phyloP scores from a whole-genome alignment of 1,140 invertebrate species.

The Centruroides vittatus region DNA sequence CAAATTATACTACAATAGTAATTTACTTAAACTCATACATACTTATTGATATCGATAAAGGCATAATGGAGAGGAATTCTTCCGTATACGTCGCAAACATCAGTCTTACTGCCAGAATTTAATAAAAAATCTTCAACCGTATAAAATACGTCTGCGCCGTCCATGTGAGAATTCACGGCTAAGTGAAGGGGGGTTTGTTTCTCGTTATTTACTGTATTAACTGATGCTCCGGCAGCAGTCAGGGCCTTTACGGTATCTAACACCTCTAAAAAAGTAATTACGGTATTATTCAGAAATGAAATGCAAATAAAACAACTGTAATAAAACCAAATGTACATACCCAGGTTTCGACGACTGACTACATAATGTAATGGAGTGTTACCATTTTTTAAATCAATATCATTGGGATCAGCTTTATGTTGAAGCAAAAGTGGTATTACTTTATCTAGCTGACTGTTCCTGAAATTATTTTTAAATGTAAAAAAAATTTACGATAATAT shows the following conservation, averaged over 20 bases:
- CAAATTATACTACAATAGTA: too few relatives aligned
- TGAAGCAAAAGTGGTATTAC: constrained; percentile 13
- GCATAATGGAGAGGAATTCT: constrained; percentile 33
- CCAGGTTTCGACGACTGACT: not conserved
- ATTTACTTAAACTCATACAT: not conserved
- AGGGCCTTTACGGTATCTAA: constrained; percentile 16
- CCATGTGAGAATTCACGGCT: constrained; percentile 27
- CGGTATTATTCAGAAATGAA: not conserved
- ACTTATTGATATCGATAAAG: constrained; percentile 28
- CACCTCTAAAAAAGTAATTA: constrained; percentile 4
- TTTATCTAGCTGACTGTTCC: not conserved
- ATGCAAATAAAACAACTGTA: not conserved
- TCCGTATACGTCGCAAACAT: constrained; percentile 18
- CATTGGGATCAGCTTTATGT: constrained; percentile 20
- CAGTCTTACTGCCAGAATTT: constrained; percentile 19
- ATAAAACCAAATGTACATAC: not conserved
- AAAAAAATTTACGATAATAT: not conserved
- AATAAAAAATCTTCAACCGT: constrained; percentile 25
- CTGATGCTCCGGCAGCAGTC: constrained; percentile 23
- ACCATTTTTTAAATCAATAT: constrained; percentile 16
- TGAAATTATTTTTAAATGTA: not conserved
- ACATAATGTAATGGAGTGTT: constrained; percentile 25
- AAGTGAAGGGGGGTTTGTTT: constrained; percentile 30
- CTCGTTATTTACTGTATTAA: constrained; percentile 24
- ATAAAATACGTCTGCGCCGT: constrained; percentile 25